Percentiles rank a stretch among this genome's conserved stretches.
phyloP scores from a whole-genome alignment of 2,888 invertebrate species.

The Lobophora halterata region DNA sequence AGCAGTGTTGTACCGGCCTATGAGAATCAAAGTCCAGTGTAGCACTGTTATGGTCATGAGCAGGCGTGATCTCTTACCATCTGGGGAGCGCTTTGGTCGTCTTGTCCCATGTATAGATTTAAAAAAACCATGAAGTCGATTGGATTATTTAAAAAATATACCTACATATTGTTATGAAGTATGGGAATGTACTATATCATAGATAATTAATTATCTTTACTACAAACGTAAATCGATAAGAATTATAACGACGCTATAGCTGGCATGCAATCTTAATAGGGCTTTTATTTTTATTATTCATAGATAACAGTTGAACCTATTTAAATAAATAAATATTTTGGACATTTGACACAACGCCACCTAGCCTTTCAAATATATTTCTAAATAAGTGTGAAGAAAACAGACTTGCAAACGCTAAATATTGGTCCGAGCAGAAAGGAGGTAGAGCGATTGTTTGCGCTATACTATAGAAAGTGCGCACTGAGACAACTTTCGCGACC shows the following conservation, averaged over 20 bases:
- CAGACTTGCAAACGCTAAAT: constrained; percentile 3
- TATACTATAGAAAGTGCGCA: constrained; percentile 75
- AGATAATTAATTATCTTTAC: constrained; percentile 29
- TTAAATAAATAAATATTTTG: not conserved
- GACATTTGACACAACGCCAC: too few relatives aligned
- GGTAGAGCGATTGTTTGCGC: constrained; percentile 53
- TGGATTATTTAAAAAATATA: too few relatives aligned
- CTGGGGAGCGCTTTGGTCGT: too few relatives aligned
- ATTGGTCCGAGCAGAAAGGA: constrained; percentile 34
- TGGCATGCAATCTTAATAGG: not conserved
- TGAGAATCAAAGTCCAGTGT: too few relatives aligned
- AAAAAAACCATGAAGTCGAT: too few relatives aligned
- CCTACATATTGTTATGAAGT: constrained; percentile 4
- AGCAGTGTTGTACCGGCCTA: too few relatives aligned
- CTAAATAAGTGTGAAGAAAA: constrained; percentile 5
- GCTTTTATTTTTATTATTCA: not conserved
- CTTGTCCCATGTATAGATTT: too few relatives aligned
- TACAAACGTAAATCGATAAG: constrained; percentile 24
- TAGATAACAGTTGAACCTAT: not conserved
- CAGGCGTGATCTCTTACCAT: too few relatives aligned
- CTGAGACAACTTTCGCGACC: constrained; percentile 78
- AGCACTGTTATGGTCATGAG: too few relatives aligned
- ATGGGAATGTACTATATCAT: constrained; percentile 29
- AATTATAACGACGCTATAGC: constrained; percentile 20
- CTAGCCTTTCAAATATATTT: too few relatives aligned